phyloP scores from a whole-genome alignment of 2,888 invertebrate genomes.

The Isotomurus palustris region DNA sequence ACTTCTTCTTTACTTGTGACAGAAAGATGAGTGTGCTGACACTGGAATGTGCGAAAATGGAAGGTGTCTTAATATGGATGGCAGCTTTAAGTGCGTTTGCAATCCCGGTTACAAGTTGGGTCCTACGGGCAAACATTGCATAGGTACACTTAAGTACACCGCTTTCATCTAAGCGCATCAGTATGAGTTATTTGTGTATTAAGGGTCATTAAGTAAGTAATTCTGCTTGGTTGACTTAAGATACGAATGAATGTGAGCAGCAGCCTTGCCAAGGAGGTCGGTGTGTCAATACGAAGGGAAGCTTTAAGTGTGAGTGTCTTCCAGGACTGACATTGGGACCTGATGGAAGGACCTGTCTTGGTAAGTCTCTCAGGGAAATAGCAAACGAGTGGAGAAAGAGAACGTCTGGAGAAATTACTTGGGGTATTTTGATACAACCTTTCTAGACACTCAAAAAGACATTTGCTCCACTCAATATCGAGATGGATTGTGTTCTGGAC shows the following conservation, averaged over 20 bases:
- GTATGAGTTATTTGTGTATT: too few species aligned
- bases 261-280: constrained; percentile 64
- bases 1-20: not conserved
- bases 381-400: not conserved
- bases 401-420: not conserved
- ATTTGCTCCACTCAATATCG: constrained; percentile 74
- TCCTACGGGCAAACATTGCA: constrained; percentile 61
- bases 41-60: constrained; percentile 62
- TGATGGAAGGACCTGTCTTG: constrained; percentile 73
- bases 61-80: constrained; percentile 66
- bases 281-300: constrained; percentile 66
- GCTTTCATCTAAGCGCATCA: too few species aligned
- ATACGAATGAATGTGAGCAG: constrained; percentile 65
- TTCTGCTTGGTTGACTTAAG: constrained; percentile 50
- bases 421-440: constrained; percentile 40
- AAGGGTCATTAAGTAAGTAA: too few species aligned
- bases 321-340: constrained; percentile 65
- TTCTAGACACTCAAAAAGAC: constrained; percentile 69
- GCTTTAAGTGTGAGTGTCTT: constrained; percentile 65
- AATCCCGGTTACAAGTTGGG: constrained; percentile 63
- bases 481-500: constrained; percentile 71
- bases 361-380: constrained; percentile 51
- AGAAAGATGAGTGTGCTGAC: constrained; percentile 41
- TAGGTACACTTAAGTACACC: constrained; percentile 56
- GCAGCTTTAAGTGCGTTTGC: constrained; percentile 64